Conservation (phyloP, 2,113 vertebrate species). For the Nymphicus hollandicus region DNA sequence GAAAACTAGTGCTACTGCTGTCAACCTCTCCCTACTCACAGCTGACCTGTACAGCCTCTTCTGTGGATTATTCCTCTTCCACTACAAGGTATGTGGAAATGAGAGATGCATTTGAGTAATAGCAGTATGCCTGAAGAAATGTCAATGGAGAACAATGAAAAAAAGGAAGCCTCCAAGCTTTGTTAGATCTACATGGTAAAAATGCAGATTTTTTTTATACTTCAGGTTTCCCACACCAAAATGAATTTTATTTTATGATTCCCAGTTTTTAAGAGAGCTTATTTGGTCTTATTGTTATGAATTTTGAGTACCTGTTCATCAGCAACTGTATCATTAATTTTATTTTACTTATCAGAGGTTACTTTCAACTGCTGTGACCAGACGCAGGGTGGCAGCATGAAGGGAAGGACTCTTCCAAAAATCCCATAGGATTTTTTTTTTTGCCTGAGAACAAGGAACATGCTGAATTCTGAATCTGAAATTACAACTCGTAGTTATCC, state of each 20-base stretch:
- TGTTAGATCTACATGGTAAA: not conserved
- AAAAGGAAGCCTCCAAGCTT: not conserved
- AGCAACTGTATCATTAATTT: not conserved
- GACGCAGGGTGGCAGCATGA: not conserved
- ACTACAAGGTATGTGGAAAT: slow-evolving; percentile 85
- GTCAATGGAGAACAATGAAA: not conserved
- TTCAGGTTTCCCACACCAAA: not conserved
- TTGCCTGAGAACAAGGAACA: not conserved
- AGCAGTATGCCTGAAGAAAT: not conserved
- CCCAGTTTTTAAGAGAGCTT: not conserved
- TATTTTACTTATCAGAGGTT: not conserved
- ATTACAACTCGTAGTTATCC: not conserved
- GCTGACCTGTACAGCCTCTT: slow-evolving; percentile 94
- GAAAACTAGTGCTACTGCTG: slow-evolving; percentile 89
- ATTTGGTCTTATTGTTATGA: not conserved
- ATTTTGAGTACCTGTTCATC: not conserved
- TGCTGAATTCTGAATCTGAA: not conserved
- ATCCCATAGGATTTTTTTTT: not conserved
- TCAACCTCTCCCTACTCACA: slow-evolving; percentile 92
- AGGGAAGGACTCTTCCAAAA: not conserved
- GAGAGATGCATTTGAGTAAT: not conserved
- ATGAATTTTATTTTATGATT: not conserved
- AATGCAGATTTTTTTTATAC: not conserved
- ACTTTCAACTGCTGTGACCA: not conserved
- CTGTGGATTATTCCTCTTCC: slow-evolving; percentile 92